These are phyloP conservation scores for Cephalotes varians DNA, from an alignment of 2,888 invertebrate species.

Conservation along the genomic window DNA sequence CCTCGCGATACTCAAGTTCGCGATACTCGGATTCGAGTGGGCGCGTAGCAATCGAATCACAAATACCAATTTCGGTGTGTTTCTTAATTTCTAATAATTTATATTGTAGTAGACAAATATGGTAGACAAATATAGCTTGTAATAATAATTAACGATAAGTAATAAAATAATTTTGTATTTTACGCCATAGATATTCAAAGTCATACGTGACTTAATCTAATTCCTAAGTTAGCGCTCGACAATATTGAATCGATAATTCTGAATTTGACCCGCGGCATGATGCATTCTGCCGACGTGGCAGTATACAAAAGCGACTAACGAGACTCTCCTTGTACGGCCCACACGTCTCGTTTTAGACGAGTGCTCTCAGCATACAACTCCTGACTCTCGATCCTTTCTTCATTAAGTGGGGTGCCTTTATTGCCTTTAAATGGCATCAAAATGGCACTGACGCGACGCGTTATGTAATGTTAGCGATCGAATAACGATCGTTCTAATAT, in stretches of 20 bases:
- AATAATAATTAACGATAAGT: background rate
- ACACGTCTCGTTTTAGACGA: slow-evolving; percentile 35
- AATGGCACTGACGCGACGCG: slow-evolving; percentile 3
- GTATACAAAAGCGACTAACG: slow-evolving; percentile 32
- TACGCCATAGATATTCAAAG: background rate
- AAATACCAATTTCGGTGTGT: background rate
- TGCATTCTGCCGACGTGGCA: slow-evolving; percentile 26
- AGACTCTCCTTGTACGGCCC: slow-evolving; percentile 50
- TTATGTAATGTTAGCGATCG: slow-evolving; percentile 7
- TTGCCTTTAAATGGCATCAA: slow-evolving; percentile 52
- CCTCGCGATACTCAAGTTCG: background rate
- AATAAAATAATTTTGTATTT: background rate
- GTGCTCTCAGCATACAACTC: slow-evolving; percentile 15
- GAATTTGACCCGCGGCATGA: background rate
- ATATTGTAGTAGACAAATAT: background rate
- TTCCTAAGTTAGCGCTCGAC: background rate
- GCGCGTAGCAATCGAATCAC: background rate
- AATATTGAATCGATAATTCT: background rate
- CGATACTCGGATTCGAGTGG: too few species aligned
- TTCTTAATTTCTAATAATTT: background rate
- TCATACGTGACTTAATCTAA: background rate
- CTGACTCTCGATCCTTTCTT: slow-evolving; percentile 38
- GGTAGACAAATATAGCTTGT: background rate
- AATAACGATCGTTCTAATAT: background rate
- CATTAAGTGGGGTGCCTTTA: slow-evolving; percentile 36